Conservation (phyloP, 2,888 invertebrate genomes). For the Listrodromus nycthemerus region DNA sequence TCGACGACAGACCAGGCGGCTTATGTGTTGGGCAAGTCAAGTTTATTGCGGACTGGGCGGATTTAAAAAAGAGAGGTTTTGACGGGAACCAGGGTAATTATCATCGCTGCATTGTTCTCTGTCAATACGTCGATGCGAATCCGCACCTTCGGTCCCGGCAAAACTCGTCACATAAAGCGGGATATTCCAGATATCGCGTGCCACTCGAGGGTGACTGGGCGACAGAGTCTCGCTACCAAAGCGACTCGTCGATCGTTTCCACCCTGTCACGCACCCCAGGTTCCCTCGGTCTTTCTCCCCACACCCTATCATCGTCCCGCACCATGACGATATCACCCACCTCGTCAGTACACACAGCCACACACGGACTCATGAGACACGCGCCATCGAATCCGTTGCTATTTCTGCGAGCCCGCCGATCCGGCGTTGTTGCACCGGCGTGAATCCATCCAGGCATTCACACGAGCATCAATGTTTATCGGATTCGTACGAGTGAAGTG, state of each 20-base stretch:
- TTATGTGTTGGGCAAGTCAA: conserved; percentile 31
- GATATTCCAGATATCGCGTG: conserved; percentile 61
- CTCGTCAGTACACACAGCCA: conserved; percentile 23
- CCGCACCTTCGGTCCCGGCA: conserved; percentile 52
- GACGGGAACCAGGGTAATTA: conserved; percentile 55
- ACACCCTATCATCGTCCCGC: conserved; percentile 24
- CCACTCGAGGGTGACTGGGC: conserved; percentile 63
- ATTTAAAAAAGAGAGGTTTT: conserved; percentile 14
- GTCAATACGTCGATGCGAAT: conserved; percentile 59
- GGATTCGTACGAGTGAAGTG: conserved; percentile 38
- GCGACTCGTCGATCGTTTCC: conserved; percentile 65
- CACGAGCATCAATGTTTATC: conserved; percentile 29
- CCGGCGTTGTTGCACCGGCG: conserved; percentile 39
- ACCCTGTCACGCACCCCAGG: conserved; percentile 67
- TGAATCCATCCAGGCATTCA: conserved; percentile 33
- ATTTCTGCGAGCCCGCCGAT: conserved; percentile 41
- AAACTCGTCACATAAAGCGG: conserved; percentile 18
- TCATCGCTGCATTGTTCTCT: conserved; percentile 58
- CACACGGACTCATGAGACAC: conserved; percentile 48
- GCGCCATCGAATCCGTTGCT: conserved; percentile 55
- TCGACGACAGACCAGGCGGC: background rate
- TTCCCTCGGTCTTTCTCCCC: conserved; percentile 52
- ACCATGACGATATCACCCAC: conserved; percentile 20
- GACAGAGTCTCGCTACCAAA: conserved; percentile 40
- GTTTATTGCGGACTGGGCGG: conserved; percentile 18